Evolutionary conservation across 2,113 vertebrate species (phyloP), one percentile per base, ranked within the genome.

Genomic region (Blennius ocellaris): DNA sequence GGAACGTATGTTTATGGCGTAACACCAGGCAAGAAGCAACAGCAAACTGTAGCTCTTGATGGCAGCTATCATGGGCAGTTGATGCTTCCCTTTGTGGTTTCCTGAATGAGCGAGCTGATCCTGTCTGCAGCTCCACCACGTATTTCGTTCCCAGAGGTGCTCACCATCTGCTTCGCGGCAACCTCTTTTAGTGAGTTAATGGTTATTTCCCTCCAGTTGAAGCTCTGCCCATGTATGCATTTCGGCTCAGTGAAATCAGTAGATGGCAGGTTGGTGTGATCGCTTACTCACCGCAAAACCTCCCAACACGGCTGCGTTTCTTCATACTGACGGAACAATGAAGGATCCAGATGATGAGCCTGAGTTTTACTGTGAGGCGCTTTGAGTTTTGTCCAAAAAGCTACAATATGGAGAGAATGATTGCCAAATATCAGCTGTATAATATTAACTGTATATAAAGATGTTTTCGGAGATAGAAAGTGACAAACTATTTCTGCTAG

Each of bases 91-190:
- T 66, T 74, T 14, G 50, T 7, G 51, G 71, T 56, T 83, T 40
- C 63, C 69, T 79, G 40, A 83, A 69, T 65, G 76, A 55, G 63
- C 5, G 21, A 36, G 56, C 47, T 11, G 41, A 89, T 78, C 37
- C 37, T 57, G 64, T 79, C 61, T 37, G 72, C 81, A 78, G 75
- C 78, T 68, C 36, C 67, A 39, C 44, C 43, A 11, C 50, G 37
- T 68, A 17, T 15, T 44, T 30, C 36, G n/a, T 44, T 70, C 73
- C 72, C 80, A 52, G 58, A 78, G 79, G 83, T 83, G 69, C 38
- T 73, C 73, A 47, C 85, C 87, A 87, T 90, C 82, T 88, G 87
- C 85, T 87, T 81, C 64, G 68, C 71, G 76, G 71, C 55, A 74
- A 48, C 54, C 57, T 78, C 77, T 63, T 85, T 87, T 59, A 76